A percentile compares a stretch with the other conserved stretches of the same genome.
Evolutionary conservation across 2,888 invertebrate genomes (phyloP).

Genomic region (Coleophora deauratella): DNA sequence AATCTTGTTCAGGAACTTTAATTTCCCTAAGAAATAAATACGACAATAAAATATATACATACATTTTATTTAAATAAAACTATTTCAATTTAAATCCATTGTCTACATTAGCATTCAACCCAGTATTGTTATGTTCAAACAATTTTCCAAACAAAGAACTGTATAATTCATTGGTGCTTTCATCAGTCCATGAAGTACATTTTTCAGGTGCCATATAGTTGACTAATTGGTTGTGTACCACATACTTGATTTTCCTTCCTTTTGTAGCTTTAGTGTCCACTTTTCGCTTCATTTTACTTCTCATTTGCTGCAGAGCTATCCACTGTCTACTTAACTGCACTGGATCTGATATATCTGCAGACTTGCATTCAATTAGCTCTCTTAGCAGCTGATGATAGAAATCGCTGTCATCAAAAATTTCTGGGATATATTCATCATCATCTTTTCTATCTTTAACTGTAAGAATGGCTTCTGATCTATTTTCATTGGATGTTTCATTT

Average conservation of each 20-base stretch:
- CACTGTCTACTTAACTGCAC: conserved; percentile 91
- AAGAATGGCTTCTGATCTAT: conserved; percentile 27
- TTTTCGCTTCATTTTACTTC: conserved; percentile 93
- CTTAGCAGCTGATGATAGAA: conserved; percentile 95
- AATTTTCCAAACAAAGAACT: conserved; percentile 86
- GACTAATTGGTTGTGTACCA: conserved; percentile 87
- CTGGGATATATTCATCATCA: conserved; percentile 78
- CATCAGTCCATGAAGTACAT: conserved; percentile 80
- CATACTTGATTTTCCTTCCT: conserved; percentile 91
- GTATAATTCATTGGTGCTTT: conserved; percentile 85
- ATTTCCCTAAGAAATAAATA: too few relatives aligned
- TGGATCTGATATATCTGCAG: conserved; percentile 87
- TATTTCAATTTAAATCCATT: conserved; percentile 44
- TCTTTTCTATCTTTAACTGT: conserved; percentile 43
- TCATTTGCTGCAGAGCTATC: conserved; percentile 91
- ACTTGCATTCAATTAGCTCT: conserved; percentile 94
- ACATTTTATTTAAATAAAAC: too few relatives aligned
- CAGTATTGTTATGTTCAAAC: conserved; percentile 61
- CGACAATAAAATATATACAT: too few relatives aligned
- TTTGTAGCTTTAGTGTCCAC: conserved; percentile 96
- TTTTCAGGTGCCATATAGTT: conserved; percentile 93
- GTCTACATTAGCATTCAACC: conserved; percentile 43
- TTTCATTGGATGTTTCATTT: conserved; percentile 23
- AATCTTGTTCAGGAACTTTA: too few relatives aligned
- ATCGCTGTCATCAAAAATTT: conserved; percentile 97